Percentiles rank a stretch among this genome's conserved stretches.
phyloP scores from a whole-genome alignment of 2,113 vertebrate genomes.

The Columba janthina region DNA sequence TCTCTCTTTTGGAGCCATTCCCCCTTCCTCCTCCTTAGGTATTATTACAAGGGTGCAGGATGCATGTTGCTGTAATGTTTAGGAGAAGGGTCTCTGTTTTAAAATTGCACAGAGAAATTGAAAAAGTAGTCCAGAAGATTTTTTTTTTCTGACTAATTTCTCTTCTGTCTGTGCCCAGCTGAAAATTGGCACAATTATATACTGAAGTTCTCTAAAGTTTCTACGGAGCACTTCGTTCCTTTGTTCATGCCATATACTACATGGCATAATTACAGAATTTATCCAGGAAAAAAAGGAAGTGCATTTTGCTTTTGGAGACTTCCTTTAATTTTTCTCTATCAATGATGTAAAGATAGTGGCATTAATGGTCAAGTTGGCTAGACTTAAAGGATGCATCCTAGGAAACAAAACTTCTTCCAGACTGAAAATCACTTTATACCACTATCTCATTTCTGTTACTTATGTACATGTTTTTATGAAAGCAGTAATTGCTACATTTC shows the following conservation, averaged over 20 bases:
- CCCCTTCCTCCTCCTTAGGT: not conserved
- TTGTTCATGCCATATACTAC: not conserved
- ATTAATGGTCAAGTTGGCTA: not conserved
- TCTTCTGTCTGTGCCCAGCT: not conserved
- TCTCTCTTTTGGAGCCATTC: not conserved
- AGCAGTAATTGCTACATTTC: not conserved
- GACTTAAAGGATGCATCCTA: not conserved
- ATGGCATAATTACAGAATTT: not conserved
- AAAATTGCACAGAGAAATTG: not conserved
- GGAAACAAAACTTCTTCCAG: not conserved
- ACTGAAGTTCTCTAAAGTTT: not conserved
- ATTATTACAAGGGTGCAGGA: not conserved
- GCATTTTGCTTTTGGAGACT: not conserved
- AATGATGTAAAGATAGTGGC: not conserved
- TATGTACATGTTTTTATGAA: not conserved
- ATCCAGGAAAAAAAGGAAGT: not conserved
- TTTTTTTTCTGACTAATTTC: accelerated
- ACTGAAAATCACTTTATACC: not conserved
- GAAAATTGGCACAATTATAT: not conserved
- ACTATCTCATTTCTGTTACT: not conserved
- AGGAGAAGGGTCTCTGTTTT: not conserved
- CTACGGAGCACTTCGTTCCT: not conserved
- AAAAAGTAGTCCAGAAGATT: not conserved
- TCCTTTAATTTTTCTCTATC: not conserved
- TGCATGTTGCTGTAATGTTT: not conserved